These are phyloP conservation scores for Drosophila algonquin DNA, from an alignment of 2,888 invertebrate genomes.

Conservation along the genomic window DNA sequence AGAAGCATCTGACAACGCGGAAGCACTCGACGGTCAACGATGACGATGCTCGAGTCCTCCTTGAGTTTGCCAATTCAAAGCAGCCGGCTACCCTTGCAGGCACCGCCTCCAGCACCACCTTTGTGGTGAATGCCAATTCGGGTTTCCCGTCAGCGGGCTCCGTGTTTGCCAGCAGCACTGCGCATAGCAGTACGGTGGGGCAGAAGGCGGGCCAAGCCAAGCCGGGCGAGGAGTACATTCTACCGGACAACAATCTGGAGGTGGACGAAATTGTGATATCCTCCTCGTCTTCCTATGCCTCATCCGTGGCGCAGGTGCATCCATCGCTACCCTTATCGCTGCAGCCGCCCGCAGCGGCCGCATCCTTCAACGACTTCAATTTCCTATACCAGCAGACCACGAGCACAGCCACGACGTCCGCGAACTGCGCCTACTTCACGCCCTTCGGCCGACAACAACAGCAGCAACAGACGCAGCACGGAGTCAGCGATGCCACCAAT, in stretches of 20 bases:
- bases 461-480: slow-evolving; percentile 55
- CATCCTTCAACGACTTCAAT: slow-evolving; percentile 62
- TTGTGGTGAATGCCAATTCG: slow-evolving; percentile 65
- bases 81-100: slow-evolving; percentile 52
- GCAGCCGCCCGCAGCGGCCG: slow-evolving; percentile 42
- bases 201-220: slow-evolving; percentile 29
- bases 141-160: slow-evolving; percentile 80
- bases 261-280: slow-evolving; percentile 78
- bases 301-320: slow-evolving; percentile 45
- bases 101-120: slow-evolving; percentile 57
- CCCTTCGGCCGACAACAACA: slow-evolving; percentile 51
- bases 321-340: slow-evolving; percentile 23
- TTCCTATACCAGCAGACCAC: slow-evolving; percentile 65
- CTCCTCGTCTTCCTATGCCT: slow-evolving; percentile 75
- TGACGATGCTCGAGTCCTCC: slow-evolving; percentile 79
- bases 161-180: slow-evolving; percentile 67
- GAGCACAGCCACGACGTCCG: slow-evolving; percentile 29
- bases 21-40: slow-evolving; percentile 65
- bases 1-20: slow-evolving; percentile 74
- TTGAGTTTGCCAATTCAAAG: slow-evolving; percentile 81
- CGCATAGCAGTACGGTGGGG: slow-evolving; percentile 4
- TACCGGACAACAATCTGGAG: slow-evolving; percentile 67
- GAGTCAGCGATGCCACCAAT: slow-evolving; percentile 75
- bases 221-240: slow-evolving; percentile 68
- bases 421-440: slow-evolving; percentile 38